phyloP scores from a whole-genome alignment of 1,140 invertebrate genomes.

The Drosophila obscura region DNA sequence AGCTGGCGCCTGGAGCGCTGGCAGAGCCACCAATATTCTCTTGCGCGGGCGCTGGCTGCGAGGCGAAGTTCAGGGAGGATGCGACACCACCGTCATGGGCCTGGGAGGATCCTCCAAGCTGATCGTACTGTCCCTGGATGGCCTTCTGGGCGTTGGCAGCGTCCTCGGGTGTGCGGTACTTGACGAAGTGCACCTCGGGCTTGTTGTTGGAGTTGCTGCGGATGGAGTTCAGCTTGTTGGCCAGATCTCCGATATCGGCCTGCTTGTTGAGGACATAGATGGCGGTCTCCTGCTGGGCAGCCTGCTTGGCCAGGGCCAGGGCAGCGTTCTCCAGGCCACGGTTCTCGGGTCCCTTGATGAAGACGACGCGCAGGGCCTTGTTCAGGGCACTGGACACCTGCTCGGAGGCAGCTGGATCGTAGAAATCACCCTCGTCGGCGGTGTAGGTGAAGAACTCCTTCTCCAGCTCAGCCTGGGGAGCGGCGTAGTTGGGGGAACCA shows the following conservation, averaged over 20 bases:
- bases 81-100: constrained; percentile 59
- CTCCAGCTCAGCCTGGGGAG: constrained; percentile 53
- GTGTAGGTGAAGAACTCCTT: constrained; percentile 60
- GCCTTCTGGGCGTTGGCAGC: constrained; percentile 57
- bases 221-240: constrained; percentile 65
- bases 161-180: constrained; percentile 65
- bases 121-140: constrained; percentile 64
- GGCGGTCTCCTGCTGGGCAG: constrained; percentile 69
- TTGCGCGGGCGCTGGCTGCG: constrained; percentile 23
- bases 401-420: constrained; percentile 47
- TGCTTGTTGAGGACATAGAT: constrained; percentile 78
- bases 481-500: constrained; percentile 54
- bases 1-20: constrained; percentile 55
- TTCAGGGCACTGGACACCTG: constrained; percentile 37
- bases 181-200: constrained; percentile 71
- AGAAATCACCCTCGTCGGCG: constrained; percentile 62
- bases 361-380: constrained; percentile 49
- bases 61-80: constrained; percentile 66
- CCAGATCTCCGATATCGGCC: constrained; percentile 66
- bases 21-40: constrained; percentile 21
- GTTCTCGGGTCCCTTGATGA: constrained; percentile 61
- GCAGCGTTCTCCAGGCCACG: constrained; percentile 50
- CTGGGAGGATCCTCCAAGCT: constrained; percentile 54
- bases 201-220: constrained; percentile 60
- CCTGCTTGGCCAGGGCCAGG: constrained; percentile 60